phyloP scores from a whole-genome alignment of 2,113 vertebrate species.

The Pteropus alecto region DNA sequence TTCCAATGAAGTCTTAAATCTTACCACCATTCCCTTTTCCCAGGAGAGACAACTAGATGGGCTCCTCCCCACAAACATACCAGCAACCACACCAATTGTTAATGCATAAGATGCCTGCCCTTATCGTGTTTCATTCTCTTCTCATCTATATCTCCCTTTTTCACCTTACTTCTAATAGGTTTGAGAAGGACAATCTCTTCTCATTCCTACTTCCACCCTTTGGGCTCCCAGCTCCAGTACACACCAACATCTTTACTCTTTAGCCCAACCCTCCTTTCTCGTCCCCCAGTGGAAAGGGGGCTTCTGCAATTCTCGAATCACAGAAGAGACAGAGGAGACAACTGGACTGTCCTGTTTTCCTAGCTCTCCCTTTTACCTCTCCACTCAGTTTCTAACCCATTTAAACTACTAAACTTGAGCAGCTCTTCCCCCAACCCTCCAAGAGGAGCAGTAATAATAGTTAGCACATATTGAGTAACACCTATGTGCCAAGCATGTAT shows the following conservation, averaged over 20 bases:
- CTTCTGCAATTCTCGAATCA: background rate
- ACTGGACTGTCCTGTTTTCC: background rate
- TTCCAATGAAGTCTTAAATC: background rate
- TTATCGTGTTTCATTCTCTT: background rate
- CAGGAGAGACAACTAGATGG: background rate
- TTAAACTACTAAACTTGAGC: background rate
- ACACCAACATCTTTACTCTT: background rate
- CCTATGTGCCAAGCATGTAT: background rate
- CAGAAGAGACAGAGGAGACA: background rate
- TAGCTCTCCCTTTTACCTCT: background rate
- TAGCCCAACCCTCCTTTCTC: background rate
- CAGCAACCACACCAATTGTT: background rate
- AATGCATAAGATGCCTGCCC: background rate
- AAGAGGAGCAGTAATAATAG: background rate
- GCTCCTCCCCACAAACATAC: background rate
- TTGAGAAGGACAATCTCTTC: background rate
- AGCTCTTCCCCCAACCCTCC: too few relatives aligned
- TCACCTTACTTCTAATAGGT: background rate
- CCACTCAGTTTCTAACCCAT: background rate
- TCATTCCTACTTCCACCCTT: background rate
- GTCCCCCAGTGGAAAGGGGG: background rate
- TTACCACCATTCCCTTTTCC: background rate
- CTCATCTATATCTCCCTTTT: background rate
- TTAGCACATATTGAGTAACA: constrained; percentile 53
- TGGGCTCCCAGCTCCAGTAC: background rate